Base-by-base conservation (phyloP, 2,888 invertebrate species). In the Rhagonycha fulva region DNA sequence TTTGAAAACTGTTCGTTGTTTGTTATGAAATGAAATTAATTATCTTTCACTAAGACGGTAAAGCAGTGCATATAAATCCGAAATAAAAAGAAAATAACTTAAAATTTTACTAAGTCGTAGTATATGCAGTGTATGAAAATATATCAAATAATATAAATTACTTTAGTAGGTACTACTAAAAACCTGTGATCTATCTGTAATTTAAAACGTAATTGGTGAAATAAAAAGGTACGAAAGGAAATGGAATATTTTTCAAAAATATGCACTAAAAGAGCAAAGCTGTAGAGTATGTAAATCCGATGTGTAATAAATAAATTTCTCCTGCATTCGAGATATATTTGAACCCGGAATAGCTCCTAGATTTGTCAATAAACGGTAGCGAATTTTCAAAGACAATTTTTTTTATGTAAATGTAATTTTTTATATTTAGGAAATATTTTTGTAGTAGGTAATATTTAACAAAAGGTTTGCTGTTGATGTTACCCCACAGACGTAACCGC, bases 271-370 rank as follows among this genome's bases (percentile, higher is more conserved):
- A 68, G 68, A 71, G 71, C 71, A 67, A 69, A 74, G 70, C 71
- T 72, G 74, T 60, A 71, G 70, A 63, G 70, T 70, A 63, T 76
- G 76, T 73, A 76, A 76, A 74, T 69, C 76, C 70, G 71, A 77
- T 74, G 66, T 77, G 71, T 74, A 77, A 77, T 77, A 77, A 77
- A 72, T 66, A 77, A 77, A 72, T 66, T 77, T 72, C 47, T 74
- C 68, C 24, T n/a, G 68, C 28, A 26, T 67, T 23, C 62, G 70
- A 30, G 68, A 62, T 62, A 76, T 74, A 71, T 68, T 19, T 47
- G 28, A 68, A 14, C 68, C 30, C 74, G 68, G 71, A 76, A 74
- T 47, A 70, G 62, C 70, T 70, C 7, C 66, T 24, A 67, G 67
- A 70, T 70, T 23, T 75, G 76, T 76, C 72, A 76, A 73, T 72